Evolutionary conservation across 2,888 invertebrate species (phyloP), one percentile per base, ranked within the genome.

Genomic region (Strigamia maritima): DNA sequence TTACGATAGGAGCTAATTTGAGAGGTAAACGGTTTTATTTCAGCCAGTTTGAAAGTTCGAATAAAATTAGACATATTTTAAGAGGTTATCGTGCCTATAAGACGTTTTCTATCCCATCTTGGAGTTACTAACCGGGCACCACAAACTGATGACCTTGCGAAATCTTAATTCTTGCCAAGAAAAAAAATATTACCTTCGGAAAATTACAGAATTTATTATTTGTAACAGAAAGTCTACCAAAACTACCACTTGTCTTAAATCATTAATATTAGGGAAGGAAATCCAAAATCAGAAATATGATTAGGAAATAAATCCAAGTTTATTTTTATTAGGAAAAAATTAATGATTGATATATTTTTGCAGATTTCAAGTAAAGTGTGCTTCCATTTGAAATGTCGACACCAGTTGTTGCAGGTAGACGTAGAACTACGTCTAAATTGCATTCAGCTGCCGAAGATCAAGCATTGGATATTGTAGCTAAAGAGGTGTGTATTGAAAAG

Each of bases 381-480:
- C 70, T 70, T 70, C 70, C 26, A 70, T 70, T 28, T 0, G 28
- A 78, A 81, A 82, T 81, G 82, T 81, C 81, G 75, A 82, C 81
- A 77, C 80, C 82, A 54, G 80, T 83, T 81, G 83, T 84, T 82
- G 86, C 85, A 81, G 86, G 86, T 80, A 85, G 88, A 90, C 94
- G 84, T 76, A 84, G 88, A 91, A 85, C 88, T 80, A 86, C 87
- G 79, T 93, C 87, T 88, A 90, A 92, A 82, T 93, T 95, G 87
- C 93, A 95, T 84, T 87, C 87, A 82, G 92, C 94, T 78, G 97
- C 96, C n/a, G 98, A 98, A 88, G 97, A 98, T 88, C 95, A 97
- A 86, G 97, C 97, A 77, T 90, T 98, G 80, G 97, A 97, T 88
- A 94, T 95, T 88, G 97, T 98, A 83, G 97, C 97, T 78, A 94